Percentiles rank a stretch among this genome's conserved stretches.
phyloP scores from a whole-genome alignment of 2,888 invertebrate species.

The Bugulina stolonifera region DNA sequence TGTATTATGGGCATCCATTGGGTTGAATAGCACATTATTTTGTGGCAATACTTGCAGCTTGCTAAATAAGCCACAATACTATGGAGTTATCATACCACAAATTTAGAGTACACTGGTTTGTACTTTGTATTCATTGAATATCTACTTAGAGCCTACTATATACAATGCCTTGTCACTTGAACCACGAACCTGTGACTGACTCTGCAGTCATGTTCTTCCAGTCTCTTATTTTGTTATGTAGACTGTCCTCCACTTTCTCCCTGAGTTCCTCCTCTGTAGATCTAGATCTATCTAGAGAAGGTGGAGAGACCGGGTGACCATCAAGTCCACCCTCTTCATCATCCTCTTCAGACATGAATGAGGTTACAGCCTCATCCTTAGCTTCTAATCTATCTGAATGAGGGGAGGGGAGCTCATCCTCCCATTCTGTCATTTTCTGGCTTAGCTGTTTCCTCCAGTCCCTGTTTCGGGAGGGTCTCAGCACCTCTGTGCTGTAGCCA shows the following conservation, averaged over 20 bases:
- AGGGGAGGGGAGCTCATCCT: slow-evolving; percentile 10
- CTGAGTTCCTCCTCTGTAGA: slow-evolving; percentile 4
- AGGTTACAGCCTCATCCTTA: not conserved
- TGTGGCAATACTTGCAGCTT: too few relatives aligned
- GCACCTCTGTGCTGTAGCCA: slow-evolving; percentile 15
- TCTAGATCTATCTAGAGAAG: not conserved
- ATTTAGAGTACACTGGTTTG: too few relatives aligned
- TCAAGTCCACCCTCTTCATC: not conserved
- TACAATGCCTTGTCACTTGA: too few relatives aligned
- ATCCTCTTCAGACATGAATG: slow-evolving; percentile 18
- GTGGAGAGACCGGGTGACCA: not conserved
- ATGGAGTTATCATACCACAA: too few relatives aligned
- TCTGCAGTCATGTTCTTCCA: slow-evolving; percentile 24
- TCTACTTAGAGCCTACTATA: too few relatives aligned
- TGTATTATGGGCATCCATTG: too few relatives aligned
- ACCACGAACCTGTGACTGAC: slow-evolving; percentile 14
- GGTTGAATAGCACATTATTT: too few relatives aligned
- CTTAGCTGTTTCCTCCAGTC: slow-evolving; percentile 24
- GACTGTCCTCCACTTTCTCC: slow-evolving; percentile 12
- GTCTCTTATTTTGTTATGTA: slow-evolving; percentile 18
- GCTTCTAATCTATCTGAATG: not conserved
- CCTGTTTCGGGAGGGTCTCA: not conserved
- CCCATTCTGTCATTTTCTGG: slow-evolving; percentile 19
- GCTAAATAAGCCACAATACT: too few relatives aligned
- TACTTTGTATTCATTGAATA: too few relatives aligned